phyloP scores from a whole-genome alignment of 2,888 invertebrate genomes.

The Agrochola lychnidis region DNA sequence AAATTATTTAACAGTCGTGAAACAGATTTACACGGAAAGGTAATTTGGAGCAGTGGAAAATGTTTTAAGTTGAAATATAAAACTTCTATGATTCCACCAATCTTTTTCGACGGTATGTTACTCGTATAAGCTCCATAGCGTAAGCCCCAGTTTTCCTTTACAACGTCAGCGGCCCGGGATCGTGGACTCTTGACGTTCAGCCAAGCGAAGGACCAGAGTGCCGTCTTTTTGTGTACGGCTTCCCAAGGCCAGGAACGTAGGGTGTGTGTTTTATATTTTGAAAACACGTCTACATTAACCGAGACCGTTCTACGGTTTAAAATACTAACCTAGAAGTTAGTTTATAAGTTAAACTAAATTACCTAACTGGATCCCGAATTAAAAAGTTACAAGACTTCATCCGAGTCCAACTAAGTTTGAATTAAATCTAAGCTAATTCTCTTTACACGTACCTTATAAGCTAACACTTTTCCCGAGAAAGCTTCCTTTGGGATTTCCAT shows the following conservation, averaged over 20 bases:
- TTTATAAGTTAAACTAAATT: not conserved
- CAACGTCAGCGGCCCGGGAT: slow-evolving; percentile 49
- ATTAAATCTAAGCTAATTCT: slow-evolving; percentile 10
- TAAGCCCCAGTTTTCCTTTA: slow-evolving; percentile 52
- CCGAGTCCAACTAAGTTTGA: slow-evolving; percentile 13
- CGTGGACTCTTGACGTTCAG: slow-evolving; percentile 51
- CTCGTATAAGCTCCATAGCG: slow-evolving; percentile 24
- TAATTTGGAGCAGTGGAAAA: not conserved
- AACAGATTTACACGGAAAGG: slow-evolving; percentile 7
- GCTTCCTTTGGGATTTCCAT: slow-evolving; percentile 93
- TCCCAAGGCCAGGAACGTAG: slow-evolving; percentile 33
- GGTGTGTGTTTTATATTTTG: slow-evolving; percentile 12
- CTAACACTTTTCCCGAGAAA: slow-evolving; percentile 92
- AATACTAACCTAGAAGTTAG: not conserved
- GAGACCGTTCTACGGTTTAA: not conserved
- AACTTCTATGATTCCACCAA: slow-evolving; percentile 19
- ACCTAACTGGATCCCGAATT: not conserved
- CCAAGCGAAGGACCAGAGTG: slow-evolving; percentile 58
- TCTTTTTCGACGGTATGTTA: slow-evolving; percentile 24
- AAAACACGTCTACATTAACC: not conserved
- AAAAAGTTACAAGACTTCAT: not conserved
- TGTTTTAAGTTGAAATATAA: not conserved
- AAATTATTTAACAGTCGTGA: not conserved
- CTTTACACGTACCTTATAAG: slow-evolving; percentile 92
- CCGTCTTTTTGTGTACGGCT: slow-evolving; percentile 34